These are phyloP conservation scores for Notospermus geniculatus DNA, from an alignment of 1,140 invertebrate genomes.

Conservation along the genomic window DNA sequence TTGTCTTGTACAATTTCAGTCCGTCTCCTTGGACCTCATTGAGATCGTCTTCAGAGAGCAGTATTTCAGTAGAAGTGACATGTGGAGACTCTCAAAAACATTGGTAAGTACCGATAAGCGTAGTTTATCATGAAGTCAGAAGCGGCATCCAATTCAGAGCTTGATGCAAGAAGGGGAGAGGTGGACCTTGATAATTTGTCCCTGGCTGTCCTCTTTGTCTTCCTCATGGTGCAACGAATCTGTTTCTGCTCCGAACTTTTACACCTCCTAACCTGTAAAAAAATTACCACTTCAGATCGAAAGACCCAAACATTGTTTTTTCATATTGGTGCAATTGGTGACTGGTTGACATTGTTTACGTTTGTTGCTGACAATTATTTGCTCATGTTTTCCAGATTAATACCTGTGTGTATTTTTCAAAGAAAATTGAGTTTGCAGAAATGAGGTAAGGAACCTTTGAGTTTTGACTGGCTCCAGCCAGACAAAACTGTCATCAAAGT, in stretches of 20 bases:
- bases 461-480: no score
- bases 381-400: conserved; percentile 66
- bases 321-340: conserved; percentile 11
- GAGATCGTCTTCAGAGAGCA: conserved; percentile 98
- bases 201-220: no score
- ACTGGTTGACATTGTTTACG: no score
- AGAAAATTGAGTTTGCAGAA: conserved; percentile 88
- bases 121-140: no score
- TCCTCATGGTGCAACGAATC: neutral
- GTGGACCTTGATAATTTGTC: no score
- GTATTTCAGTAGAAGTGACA: conserved; percentile 95
- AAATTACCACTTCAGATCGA: no score
- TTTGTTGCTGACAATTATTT: no score
- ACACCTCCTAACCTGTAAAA: no score
- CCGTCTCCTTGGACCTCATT: conserved; percentile 91
- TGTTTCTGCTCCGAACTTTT: neutral
- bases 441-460: conserved; percentile 59
- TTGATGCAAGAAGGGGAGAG: no score
- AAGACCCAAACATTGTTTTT: neutral
- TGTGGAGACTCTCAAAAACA: conserved; percentile 94
- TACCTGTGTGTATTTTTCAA: conserved; percentile 91
- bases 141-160: no score
- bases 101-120: no score
- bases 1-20: conserved; percentile 41
- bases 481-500: no score